Percentiles rank a stretch among this genome's conserved stretches.
phyloP scores from a whole-genome alignment of 2,797 vertebrate genomes.

The Cyprinella venusta region DNA sequence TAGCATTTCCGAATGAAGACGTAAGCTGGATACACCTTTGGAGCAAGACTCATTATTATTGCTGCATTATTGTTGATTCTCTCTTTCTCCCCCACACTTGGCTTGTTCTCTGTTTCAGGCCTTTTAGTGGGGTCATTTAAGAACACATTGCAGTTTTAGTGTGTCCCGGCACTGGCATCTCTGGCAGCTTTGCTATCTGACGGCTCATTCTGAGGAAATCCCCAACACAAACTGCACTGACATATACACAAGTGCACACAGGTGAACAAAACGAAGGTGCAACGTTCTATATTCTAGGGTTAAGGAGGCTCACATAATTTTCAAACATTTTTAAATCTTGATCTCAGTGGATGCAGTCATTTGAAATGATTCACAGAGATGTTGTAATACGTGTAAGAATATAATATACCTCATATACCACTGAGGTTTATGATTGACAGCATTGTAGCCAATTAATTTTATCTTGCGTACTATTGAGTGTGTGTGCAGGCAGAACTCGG shows the following conservation, averaged over 20 bases:
- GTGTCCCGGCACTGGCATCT: neutral
- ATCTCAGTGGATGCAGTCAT: neutral
- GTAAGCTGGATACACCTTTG: neutral
- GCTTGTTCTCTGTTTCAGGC: slow-evolving; percentile 14
- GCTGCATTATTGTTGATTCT: slow-evolving; percentile 3
- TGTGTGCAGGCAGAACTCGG: neutral
- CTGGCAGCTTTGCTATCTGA: slow-evolving; percentile 7
- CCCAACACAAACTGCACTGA: neutral
- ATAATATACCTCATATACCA: neutral
- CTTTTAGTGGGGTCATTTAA: slow-evolving; percentile 38
- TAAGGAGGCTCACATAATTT: neutral
- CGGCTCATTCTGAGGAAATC: slow-evolving; percentile 25
- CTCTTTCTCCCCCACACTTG: slow-evolving; percentile 21
- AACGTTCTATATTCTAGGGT: neutral
- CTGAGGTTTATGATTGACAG: neutral
- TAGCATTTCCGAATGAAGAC: neutral
- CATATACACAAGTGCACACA: neutral
- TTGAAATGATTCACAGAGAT: neutral
- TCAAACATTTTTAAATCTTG: neutral
- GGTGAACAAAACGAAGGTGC: neutral
- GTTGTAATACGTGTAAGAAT: neutral
- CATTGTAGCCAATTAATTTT: slow-evolving; percentile 6
- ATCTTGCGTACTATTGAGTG: neutral
- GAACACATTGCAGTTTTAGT: slow-evolving; percentile 26
- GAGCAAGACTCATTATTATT: slow-evolving; percentile 9